Conservation (phyloP, 2,797 vertebrate species). For the Lepus oiostolus region DNA sequence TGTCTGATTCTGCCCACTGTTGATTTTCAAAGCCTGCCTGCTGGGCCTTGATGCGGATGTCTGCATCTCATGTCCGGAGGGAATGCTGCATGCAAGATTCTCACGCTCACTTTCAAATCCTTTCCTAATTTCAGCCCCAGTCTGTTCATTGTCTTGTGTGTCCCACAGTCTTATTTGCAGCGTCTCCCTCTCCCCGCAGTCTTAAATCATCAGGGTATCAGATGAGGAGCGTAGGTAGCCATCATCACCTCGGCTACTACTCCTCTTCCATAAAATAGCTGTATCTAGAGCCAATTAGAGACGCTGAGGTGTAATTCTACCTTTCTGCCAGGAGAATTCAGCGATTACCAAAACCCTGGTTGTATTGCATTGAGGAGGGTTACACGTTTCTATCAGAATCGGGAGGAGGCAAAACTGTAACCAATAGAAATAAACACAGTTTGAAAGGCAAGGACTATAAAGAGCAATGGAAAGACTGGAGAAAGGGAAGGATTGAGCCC, state of each 20-base stretch:
- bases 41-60: not conserved
- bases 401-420: slow-evolving; percentile 11
- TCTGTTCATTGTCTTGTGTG: not conserved
- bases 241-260: not conserved
- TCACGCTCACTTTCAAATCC: not conserved
- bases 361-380: not conserved
- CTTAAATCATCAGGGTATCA: not conserved
- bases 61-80: not conserved
- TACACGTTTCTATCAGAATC: not conserved
- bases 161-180: not conserved
- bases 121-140: not conserved
- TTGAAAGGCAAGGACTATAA: not conserved
- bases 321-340: slow-evolving; percentile 19
- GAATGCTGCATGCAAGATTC: not conserved
- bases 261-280: not conserved
- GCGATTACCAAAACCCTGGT: not conserved
- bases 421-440: not conserved
- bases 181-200: not conserved
- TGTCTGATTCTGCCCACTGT: not conserved
- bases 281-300: not conserved
- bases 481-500: not conserved
- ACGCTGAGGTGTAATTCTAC: slow-evolving; percentile 17
- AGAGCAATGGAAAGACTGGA: not conserved
- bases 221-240: not conserved
- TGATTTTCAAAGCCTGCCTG: slow-evolving; percentile 38